Evolutionary conservation across 2,113 vertebrate species (phyloP).

Genomic region (Apaloderma vittatum): DNA sequence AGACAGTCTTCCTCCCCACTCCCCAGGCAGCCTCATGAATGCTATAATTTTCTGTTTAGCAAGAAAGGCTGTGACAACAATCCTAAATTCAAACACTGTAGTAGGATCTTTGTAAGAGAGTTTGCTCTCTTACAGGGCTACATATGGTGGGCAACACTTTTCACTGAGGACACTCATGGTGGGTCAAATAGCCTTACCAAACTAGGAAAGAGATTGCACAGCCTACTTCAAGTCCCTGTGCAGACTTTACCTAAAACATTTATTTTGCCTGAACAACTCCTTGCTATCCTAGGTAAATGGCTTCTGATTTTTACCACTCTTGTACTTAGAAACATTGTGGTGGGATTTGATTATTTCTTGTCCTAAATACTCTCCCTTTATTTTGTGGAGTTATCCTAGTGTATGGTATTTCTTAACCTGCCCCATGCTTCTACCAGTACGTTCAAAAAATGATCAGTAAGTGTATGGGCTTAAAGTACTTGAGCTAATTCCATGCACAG

Average conservation of each 20-base stretch:
- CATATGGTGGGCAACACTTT: background rate
- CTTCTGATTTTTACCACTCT: background rate
- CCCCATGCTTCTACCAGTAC: background rate
- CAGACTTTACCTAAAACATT: background rate
- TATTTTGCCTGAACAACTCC: background rate
- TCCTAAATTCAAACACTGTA: background rate
- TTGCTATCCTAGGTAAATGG: background rate
- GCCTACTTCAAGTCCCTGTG: fast-evolving
- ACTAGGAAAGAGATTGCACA: background rate
- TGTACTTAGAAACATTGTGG: background rate
- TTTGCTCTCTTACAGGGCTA: background rate
- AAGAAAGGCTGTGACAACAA: background rate
- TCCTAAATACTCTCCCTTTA: background rate
- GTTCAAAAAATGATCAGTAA: background rate
- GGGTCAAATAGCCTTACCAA: background rate
- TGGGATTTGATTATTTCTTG: background rate
- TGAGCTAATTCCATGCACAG: background rate
- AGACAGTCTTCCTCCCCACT: background rate
- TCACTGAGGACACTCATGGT: background rate
- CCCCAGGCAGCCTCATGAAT: background rate
- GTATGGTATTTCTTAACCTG: background rate
- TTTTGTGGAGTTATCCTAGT: background rate
- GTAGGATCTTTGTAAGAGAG: background rate
- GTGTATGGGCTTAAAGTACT: background rate
- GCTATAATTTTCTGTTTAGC: background rate